These are phyloP conservation scores for Medauroidea extradentata DNA, from an alignment of 1,140 invertebrate genomes.

Conservation along the genomic window DNA sequence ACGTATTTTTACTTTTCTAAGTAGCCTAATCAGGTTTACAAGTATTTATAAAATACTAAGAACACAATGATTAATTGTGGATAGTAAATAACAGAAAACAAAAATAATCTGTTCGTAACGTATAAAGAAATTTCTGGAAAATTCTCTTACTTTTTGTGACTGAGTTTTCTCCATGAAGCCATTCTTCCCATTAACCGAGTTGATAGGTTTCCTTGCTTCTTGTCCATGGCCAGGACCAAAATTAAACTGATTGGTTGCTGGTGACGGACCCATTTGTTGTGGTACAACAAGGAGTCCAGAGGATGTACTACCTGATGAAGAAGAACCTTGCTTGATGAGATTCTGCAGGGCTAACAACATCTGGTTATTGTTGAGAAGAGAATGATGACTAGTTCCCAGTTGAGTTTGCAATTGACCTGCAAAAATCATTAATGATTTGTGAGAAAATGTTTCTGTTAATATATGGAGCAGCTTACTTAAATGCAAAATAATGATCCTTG, in stretches of 20 bases:
- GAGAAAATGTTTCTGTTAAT: no score
- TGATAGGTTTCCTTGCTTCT: neutral
- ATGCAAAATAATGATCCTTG: neutral
- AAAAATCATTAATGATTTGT: no score
- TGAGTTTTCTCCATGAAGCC: constrained; percentile 5
- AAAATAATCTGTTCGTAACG: no score
- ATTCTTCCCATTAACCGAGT: constrained; percentile 6
- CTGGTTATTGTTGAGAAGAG: constrained; percentile 34
- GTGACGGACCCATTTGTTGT: constrained; percentile 1
- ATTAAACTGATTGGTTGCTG: constrained; percentile 11
- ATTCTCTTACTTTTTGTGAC: constrained; percentile 7
- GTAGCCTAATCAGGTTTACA: no score
- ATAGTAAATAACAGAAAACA: no score
- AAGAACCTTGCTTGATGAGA: constrained; percentile 26
- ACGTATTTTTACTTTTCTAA: no score
- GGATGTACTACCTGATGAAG: neutral
- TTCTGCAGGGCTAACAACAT: constrained; percentile 33
- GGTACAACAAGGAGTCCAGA: neutral
- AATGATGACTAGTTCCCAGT: constrained; percentile 22
- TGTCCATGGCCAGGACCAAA: neutral
- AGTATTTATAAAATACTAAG: no score
- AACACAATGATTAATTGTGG: no score
- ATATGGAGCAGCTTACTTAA: no score
- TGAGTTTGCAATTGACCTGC: constrained; percentile 34
- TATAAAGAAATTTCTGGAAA: no score